A percentile compares a stretch with the other conserved stretches of the same genome.
Evolutionary conservation across 2,888 invertebrate genomes (phyloP).

Genomic region (Eupithecia insigniata): DNA sequence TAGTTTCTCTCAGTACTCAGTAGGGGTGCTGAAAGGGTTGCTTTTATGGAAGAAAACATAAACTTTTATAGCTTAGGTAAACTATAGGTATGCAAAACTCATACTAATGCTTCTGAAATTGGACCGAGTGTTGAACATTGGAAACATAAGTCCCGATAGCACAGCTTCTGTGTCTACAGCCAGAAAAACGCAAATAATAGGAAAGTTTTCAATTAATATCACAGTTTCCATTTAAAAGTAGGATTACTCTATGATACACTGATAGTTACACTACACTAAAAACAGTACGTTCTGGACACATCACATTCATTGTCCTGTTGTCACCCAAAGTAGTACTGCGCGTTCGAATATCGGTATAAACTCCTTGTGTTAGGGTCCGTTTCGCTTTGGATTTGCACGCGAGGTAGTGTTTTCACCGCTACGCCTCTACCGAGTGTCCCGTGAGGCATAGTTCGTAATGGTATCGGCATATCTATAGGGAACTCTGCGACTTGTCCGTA

Average conservation of each 20-base stretch:
- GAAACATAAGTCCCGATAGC: background rate
- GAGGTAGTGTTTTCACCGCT: constrained; percentile 76
- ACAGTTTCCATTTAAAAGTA: constrained; percentile 82
- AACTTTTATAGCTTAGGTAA: background rate
- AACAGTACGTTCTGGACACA: constrained; percentile 84
- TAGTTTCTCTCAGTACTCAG: background rate
- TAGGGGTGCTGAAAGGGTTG: background rate
- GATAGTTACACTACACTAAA: constrained; percentile 74
- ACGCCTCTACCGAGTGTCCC: constrained; percentile 78
- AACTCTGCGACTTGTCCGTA: constrained; percentile 82
- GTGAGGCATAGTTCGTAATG: constrained; percentile 78
- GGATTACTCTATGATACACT: constrained; percentile 67
- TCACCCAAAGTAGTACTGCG: constrained; percentile 91
- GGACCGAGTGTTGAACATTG: background rate
- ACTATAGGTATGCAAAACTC: background rate
- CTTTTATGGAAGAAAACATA: background rate
- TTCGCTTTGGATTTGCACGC: constrained; percentile 79
- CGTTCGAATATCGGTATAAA: constrained; percentile 86
- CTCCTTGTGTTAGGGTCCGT: constrained; percentile 85
- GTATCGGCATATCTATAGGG: constrained; percentile 82
- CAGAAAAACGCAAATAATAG: constrained; percentile 69
- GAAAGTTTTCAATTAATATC: constrained; percentile 82
- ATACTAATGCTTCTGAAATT: background rate
- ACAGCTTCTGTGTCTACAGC: constrained; percentile 63
- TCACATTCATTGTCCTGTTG: constrained; percentile 84